Evolutionary conservation across 2,113 vertebrate genomes (phyloP).

Genomic region (Semnornis frantzii): DNA sequence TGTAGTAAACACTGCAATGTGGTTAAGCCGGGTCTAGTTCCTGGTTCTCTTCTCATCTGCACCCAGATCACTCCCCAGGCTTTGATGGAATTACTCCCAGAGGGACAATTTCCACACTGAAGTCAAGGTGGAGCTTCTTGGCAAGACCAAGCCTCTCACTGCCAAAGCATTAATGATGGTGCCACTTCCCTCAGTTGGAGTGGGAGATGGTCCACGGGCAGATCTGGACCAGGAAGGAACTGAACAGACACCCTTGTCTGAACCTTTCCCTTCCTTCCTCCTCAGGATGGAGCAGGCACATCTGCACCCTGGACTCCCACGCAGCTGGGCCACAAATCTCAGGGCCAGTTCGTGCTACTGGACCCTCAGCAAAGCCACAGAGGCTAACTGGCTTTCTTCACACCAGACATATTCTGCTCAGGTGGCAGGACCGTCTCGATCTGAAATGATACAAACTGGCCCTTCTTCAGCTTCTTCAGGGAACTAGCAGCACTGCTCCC

Average conservation of each 20-base stretch:
- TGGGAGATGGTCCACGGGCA: background rate
- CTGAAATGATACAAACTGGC: constrained; percentile 82
- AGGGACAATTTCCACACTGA: background rate
- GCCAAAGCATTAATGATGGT: background rate
- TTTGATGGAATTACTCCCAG: background rate
- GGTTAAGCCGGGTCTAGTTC: background rate
- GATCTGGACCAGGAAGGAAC: background rate
- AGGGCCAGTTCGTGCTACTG: background rate
- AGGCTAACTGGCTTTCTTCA: constrained; percentile 69
- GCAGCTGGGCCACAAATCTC: background rate
- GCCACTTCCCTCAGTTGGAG: background rate
- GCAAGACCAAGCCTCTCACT: background rate
- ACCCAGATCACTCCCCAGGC: background rate
- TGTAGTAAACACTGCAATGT: rapidly evolving
- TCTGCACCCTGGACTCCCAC: background rate
- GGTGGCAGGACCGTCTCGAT: constrained; percentile 80
- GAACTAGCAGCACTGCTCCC: constrained; percentile 34
- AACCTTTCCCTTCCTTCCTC: background rate
- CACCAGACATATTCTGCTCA: constrained; percentile 56
- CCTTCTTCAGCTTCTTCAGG: constrained; percentile 83
- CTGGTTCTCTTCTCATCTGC: background rate
- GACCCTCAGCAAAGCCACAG: background rate
- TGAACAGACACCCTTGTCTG: background rate
- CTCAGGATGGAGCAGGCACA: background rate
- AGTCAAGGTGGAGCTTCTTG: background rate